Conservation (phyloP, 2,113 vertebrate species). For the Crotalus horridus region DNA sequence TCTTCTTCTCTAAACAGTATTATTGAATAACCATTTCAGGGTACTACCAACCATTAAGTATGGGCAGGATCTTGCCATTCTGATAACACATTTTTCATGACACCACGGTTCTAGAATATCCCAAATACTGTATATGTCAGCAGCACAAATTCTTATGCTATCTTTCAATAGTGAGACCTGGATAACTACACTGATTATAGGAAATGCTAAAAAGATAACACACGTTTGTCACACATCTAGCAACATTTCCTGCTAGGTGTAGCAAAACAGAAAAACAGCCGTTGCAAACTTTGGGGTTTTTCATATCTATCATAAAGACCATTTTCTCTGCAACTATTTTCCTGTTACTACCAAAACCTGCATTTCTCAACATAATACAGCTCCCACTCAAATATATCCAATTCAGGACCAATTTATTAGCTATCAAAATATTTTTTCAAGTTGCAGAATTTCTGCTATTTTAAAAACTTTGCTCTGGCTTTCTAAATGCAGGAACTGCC, state of each 20-base stretch:
- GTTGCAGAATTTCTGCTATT: background rate
- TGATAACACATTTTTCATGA: background rate
- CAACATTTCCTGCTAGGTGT: background rate
- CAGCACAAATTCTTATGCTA: background rate
- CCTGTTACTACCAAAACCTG: background rate
- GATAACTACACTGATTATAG: background rate
- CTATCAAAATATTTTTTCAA: background rate
- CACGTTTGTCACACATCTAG: background rate
- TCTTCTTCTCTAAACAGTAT: background rate
- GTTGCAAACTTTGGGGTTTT: background rate
- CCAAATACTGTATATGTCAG: background rate
- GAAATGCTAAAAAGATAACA: background rate
- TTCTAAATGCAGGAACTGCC: background rate
- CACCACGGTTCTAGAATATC: background rate
- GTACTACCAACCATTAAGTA: background rate
- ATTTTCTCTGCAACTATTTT: background rate
- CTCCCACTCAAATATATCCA: background rate
- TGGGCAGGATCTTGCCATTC: background rate
- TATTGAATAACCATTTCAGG: background rate
- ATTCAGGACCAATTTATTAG: background rate
- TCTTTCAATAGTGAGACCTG: background rate
- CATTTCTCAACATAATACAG: background rate
- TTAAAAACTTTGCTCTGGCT: background rate
- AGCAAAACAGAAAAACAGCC: background rate
- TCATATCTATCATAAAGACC: background rate